These are phyloP conservation scores for Pseudomyrmex concolor DNA, from an alignment of 1,140 invertebrate genomes.

Conservation along the genomic window DNA sequence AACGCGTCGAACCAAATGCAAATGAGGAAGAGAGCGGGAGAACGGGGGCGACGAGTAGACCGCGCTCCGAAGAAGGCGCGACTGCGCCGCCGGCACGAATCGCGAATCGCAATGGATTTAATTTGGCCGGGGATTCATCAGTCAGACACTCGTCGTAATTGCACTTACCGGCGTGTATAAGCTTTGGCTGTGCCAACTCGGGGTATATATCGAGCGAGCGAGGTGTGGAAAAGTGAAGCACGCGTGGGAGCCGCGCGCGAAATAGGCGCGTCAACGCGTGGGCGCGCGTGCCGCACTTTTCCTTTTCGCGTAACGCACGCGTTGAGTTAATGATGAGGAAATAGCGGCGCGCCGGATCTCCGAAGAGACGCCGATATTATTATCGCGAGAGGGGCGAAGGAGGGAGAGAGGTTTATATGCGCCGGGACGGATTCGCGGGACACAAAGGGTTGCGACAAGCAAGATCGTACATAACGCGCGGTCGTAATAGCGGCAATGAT, in stretches of 20 bases:
- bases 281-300: conserved; percentile 28
- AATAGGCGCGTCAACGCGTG: conserved; percentile 46
- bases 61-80: conserved; percentile 27
- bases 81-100: conserved; percentile 8
- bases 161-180: conserved; percentile 49
- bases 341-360: conserved; percentile 9
- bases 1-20: conserved; percentile 34
- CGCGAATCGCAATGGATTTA: conserved; percentile 67
- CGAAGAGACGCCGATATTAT: conserved; percentile 48
- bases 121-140: conserved; percentile 62
- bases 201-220: conserved; percentile 19
- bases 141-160: conserved; percentile 65
- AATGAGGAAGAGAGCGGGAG: conserved; percentile 44
- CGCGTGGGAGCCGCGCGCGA: conserved; percentile 54
- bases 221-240: conserved; percentile 46
- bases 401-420: no score
- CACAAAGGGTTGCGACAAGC: conserved; percentile 56
- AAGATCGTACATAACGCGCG: conserved; percentile 46
- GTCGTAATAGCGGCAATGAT: conserved; percentile 66
- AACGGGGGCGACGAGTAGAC: background rate
- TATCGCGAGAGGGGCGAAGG: no score
- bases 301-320: conserved; percentile 6
- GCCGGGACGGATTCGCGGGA: conserved; percentile 24
- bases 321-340: conserved; percentile 68
- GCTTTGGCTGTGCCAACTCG: conserved; percentile 10